phyloP scores from a whole-genome alignment of 1,140 invertebrate species.

The Drosophila jambulina region DNA sequence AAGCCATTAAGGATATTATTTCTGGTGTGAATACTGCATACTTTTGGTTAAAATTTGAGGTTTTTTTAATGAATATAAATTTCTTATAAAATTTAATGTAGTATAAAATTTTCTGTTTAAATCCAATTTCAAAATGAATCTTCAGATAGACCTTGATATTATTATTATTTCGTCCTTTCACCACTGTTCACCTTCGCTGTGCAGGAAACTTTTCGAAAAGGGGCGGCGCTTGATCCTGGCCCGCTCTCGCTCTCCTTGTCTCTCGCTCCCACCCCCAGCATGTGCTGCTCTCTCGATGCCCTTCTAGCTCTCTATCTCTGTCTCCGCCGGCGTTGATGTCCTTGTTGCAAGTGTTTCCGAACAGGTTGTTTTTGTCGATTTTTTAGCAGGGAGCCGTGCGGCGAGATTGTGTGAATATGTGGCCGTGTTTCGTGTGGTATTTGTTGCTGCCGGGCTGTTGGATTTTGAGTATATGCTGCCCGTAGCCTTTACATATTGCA shows the following conservation, averaged over 20 bases:
- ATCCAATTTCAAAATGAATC: too few relatives aligned
- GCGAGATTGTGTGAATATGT: slow-evolving; percentile 80
- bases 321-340: slow-evolving; percentile 58
- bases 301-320: slow-evolving; percentile 31
- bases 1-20: too few relatives aligned
- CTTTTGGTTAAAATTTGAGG: too few relatives aligned
- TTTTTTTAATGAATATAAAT: too few relatives aligned
- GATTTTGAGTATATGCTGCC: slow-evolving; percentile 81
- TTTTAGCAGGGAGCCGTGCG: slow-evolving; percentile 71
- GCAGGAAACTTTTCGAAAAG: slow-evolving; percentile 61
- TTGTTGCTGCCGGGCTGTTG: slow-evolving; percentile 46
- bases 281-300: slow-evolving; percentile 17
- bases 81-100: too few relatives aligned
- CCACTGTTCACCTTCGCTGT: slow-evolving; percentile 50
- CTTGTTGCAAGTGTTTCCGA: slow-evolving; percentile 84
- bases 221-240: slow-evolving; percentile 66
- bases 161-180: neutral
- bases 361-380: slow-evolving; percentile 85
- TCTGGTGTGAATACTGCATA: too few relatives aligned
- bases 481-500: slow-evolving; percentile 81
- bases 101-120: too few relatives aligned
- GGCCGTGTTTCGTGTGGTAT: slow-evolving; percentile 64
- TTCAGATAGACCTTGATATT: too few relatives aligned
- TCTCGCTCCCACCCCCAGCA: slow-evolving; percentile 44
- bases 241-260: slow-evolving; percentile 20